A percentile compares a stretch with the other conserved stretches of the same genome.
phyloP scores from a whole-genome alignment of 2,797 vertebrate genomes.

The Gymnodraco acuticeps region DNA sequence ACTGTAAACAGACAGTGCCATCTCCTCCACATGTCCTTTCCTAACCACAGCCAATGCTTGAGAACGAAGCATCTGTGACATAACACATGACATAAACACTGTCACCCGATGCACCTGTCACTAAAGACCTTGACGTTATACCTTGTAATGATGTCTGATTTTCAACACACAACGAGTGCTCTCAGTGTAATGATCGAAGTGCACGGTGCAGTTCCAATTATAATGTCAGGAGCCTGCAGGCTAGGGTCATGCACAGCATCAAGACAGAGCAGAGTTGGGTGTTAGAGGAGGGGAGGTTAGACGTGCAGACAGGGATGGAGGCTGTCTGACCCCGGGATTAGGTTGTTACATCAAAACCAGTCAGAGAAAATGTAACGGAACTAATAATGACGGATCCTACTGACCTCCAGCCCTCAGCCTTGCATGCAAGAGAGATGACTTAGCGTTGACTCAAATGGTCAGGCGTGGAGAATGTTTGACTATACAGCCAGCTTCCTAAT shows the following conservation, averaged over 20 bases:
- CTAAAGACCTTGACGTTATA: conserved; percentile 6
- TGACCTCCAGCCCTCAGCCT: conserved; percentile 59
- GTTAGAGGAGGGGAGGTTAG: conserved; percentile 29
- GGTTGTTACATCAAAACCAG: conserved; percentile 60
- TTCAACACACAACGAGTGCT: conserved; percentile 3
- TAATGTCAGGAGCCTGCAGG: conserved; percentile 36
- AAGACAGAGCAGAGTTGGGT: conserved; percentile 29
- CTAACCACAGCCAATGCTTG: conserved; percentile 24
- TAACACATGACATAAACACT: conserved; percentile 2
- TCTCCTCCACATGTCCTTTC: conserved; percentile 55
- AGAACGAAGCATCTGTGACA: conserved; percentile 18
- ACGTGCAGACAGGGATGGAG: conserved; percentile 40
- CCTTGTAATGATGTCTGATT: background rate
- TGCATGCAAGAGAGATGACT: conserved; percentile 50
- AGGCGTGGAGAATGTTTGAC: conserved; percentile 56
- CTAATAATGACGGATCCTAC: conserved; percentile 65
- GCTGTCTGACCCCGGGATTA: conserved; percentile 55
- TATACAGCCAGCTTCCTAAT: conserved; percentile 66
- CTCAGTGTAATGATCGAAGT: conserved; percentile 11
- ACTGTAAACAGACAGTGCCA: conserved; percentile 30
- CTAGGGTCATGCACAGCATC: conserved; percentile 38
- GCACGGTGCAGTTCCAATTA: conserved; percentile 22
- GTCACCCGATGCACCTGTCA: conserved; percentile 4
- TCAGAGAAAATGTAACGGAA: conserved; percentile 65
- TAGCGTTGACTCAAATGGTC: conserved; percentile 65